phyloP scores from a whole-genome alignment of 35 echinoderm and acorn worm species.

The Stichopus chloronotus region DNA sequence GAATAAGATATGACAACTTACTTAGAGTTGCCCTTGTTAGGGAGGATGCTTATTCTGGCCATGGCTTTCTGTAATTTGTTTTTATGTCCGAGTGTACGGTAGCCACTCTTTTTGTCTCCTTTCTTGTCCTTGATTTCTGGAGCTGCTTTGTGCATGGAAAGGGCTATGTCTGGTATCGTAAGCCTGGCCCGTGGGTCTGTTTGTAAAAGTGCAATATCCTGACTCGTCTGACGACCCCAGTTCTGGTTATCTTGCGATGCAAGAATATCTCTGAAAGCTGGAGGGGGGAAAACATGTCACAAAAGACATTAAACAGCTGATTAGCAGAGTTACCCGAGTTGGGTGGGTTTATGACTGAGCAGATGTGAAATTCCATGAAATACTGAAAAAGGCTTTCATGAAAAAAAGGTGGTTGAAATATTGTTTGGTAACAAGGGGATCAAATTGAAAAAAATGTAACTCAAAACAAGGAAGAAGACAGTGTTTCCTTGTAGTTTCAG shows the following conservation, averaged over 20 bases:
- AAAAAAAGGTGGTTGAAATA: no score
- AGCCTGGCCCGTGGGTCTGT: conserved; percentile 88
- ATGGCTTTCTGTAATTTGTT: conserved; percentile 86
- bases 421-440: no score
- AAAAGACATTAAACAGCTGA: not conserved
- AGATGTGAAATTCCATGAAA: no score
- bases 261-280: conserved; percentile 96
- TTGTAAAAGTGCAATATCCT: conserved; percentile 90
- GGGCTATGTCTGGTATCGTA: conserved; percentile 75
- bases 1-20: conserved; percentile 44
- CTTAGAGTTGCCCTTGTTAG: conserved; percentile 91
- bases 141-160: conserved; percentile 54
- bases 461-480: no score
- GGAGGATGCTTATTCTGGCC: conserved; percentile 97
- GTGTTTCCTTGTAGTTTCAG: no score
- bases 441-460: no score
- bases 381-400: no score
- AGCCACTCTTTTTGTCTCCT: conserved; percentile 80
- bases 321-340: not conserved
- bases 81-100: conserved; percentile 79
- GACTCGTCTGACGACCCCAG: conserved; percentile 78
- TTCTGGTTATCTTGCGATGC: conserved; percentile 85
- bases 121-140: conserved; percentile 91
- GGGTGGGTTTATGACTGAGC: no score
- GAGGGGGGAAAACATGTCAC: not conserved